These are phyloP conservation scores for Holocentrus rufus DNA, from an alignment of 2,797 vertebrate species.

Conservation along the genomic window DNA sequence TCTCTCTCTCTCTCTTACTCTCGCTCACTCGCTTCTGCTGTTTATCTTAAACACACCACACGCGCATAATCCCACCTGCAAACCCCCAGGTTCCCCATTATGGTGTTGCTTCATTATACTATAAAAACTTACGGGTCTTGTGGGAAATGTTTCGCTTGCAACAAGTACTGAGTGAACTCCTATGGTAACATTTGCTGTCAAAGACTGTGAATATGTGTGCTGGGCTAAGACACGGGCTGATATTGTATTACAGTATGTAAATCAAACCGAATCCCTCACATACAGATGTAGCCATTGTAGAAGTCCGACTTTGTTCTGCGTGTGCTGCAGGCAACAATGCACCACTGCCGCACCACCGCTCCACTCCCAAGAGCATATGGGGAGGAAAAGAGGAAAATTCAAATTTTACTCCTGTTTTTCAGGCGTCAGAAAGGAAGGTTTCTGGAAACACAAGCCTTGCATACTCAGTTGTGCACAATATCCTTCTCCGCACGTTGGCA, in stretches of 20 bases:
- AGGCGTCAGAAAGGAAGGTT: constrained; percentile 14
- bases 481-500: constrained; percentile 23
- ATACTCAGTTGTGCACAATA: constrained; percentile 12
- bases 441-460: constrained; percentile 2
- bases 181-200: constrained; percentile 26
- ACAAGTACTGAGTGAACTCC: constrained; percentile 34
- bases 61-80: constrained; percentile 52
- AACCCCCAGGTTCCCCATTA: constrained; percentile 41
- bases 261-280: constrained; percentile 29
- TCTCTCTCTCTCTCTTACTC: neutral
- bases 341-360: constrained; percentile 27
- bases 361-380: constrained; percentile 27
- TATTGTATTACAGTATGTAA: constrained; percentile 36
- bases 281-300: constrained; percentile 35
- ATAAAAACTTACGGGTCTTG: constrained; percentile 36
- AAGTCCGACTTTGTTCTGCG: constrained; percentile 28
- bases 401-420: constrained; percentile 27
- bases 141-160: constrained; percentile 49
- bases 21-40: constrained; percentile 18
- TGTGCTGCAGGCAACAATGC: constrained; percentile 8
- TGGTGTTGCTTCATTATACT: constrained; percentile 49
- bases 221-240: constrained; percentile 10
- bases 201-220: neutral
- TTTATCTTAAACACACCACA: constrained; percentile 53
- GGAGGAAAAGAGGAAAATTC: constrained; percentile 35